Evolutionary conservation across 2,888 invertebrate genomes (phyloP).

Genomic region (Drosophila atroscutellata): DNA sequence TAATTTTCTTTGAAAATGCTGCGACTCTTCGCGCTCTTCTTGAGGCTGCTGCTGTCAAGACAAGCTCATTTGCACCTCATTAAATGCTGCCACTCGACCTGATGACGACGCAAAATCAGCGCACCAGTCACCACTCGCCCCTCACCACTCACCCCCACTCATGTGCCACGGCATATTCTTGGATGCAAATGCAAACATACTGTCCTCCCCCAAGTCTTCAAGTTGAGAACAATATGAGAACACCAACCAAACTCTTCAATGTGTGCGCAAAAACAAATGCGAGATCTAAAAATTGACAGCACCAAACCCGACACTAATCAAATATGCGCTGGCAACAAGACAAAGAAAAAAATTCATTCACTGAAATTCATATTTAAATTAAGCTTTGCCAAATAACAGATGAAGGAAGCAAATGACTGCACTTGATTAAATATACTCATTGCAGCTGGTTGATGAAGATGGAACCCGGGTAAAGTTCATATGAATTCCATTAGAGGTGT

Average conservation of each 20-base stretch:
- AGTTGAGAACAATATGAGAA: background rate
- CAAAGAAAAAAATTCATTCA: background rate
- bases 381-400: background rate
- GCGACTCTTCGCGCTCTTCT: slow-evolving; percentile 58
- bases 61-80: slow-evolving; percentile 83
- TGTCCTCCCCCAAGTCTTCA: background rate
- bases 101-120: slow-evolving; percentile 65
- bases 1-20: slow-evolving; percentile 79
- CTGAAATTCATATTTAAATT: background rate
- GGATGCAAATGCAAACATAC: background rate
- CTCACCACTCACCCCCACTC: background rate
- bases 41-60: slow-evolving; percentile 46
- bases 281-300: background rate
- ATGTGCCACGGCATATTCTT: background rate
- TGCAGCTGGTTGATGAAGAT: background rate
- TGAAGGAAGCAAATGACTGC: background rate
- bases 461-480: background rate
- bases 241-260: background rate
- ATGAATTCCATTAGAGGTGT: background rate
- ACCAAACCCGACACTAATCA: slow-evolving; percentile 16
- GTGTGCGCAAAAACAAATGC: background rate
- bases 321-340: slow-evolving; percentile 21
- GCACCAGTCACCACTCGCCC: slow-evolving; percentile 15
- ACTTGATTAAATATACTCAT: background rate
- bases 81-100: slow-evolving; percentile 79